Conservation (phyloP, 92 coral and sea anemone genomes). For the Blastomussa wellsi region DNA sequence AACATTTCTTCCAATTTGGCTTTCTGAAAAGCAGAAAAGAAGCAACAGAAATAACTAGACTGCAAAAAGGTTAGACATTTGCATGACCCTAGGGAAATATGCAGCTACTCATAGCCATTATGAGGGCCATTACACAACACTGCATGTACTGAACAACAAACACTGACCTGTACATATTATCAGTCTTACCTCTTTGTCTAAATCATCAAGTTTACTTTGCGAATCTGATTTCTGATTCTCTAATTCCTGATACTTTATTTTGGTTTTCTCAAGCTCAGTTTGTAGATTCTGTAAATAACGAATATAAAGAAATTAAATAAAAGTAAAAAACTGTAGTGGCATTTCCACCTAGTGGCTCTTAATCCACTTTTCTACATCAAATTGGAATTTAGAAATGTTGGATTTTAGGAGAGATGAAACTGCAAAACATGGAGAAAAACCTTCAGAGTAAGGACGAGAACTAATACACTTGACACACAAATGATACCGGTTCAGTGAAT, state of each 20-base stretch:
- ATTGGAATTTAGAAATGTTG: too few species aligned
- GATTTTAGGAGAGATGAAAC: too few species aligned
- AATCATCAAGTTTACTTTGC: conserved; percentile 79
- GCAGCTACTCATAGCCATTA: neutral
- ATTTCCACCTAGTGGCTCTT: neutral
- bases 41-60: too few species aligned
- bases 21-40: conserved; percentile 59
- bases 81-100: neutral
- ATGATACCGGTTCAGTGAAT: too few species aligned
- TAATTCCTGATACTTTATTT: conserved; percentile 82
- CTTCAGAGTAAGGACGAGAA: too few species aligned
- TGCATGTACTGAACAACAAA: neutral
- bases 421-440: too few species aligned
- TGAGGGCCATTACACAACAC: neutral
- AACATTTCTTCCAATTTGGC: conserved; percentile 85
- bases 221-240: conserved; percentile 81
- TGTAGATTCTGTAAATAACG: conserved; percentile 79
- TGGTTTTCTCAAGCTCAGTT: conserved; percentile 87
- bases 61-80: neutral
- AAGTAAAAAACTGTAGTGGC: too few species aligned
- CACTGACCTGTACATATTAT: neutral
- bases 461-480: too few species aligned
- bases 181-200: conserved; percentile 87
- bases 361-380: too few species aligned
- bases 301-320: neutral